These are phyloP conservation scores for Cloeon dipterum DNA, from an alignment of 2,888 invertebrate genomes.

Conservation along the genomic window DNA sequence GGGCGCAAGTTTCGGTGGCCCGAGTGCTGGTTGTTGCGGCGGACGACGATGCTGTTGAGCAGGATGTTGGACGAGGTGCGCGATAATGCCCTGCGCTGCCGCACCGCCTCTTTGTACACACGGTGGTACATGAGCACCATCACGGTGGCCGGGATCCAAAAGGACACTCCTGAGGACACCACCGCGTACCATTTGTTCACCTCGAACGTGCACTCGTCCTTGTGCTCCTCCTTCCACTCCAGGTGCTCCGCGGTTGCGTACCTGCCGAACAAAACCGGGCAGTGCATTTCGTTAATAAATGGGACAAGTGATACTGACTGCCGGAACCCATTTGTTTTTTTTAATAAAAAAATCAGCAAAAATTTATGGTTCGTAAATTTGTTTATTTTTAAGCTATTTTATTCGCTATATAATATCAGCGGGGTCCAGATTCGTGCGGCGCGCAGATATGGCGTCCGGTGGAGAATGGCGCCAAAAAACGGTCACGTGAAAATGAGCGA, in stretches of 20 bases:
- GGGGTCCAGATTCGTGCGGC: too few species aligned
- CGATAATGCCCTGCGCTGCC: slow-evolving; percentile 60
- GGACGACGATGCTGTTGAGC: slow-evolving; percentile 24
- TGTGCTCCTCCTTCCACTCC: slow-evolving; percentile 30
- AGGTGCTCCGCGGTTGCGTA: slow-evolving; percentile 72
- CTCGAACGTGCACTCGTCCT: slow-evolving; percentile 59
- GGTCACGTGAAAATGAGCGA: too few species aligned
- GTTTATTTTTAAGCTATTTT: too few species aligned
- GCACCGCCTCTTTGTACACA: slow-evolving; percentile 34
- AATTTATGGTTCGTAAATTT: too few species aligned
- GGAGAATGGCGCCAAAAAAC: too few species aligned
- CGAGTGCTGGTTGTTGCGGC: not conserved
- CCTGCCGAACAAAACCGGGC: slow-evolving; percentile 91
- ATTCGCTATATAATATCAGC: too few species aligned
- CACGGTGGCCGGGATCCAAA: slow-evolving; percentile 80
- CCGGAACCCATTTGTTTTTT: too few species aligned
- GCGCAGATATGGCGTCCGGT: too few species aligned
- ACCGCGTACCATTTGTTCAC: slow-evolving; percentile 72
- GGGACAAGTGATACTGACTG: too few species aligned
- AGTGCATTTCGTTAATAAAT: too few species aligned
- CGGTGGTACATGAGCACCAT: slow-evolving; percentile 83
- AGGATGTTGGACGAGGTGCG: slow-evolving; percentile 71
- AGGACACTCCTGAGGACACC: slow-evolving; percentile 72
- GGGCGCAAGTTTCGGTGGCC: not conserved
- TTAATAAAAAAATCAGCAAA: too few species aligned